A percentile compares a stretch with the other conserved stretches of the same genome.
Evolutionary conservation across 1,140 invertebrate species (phyloP).

Genomic region (Cherax quadricarinatus): DNA sequence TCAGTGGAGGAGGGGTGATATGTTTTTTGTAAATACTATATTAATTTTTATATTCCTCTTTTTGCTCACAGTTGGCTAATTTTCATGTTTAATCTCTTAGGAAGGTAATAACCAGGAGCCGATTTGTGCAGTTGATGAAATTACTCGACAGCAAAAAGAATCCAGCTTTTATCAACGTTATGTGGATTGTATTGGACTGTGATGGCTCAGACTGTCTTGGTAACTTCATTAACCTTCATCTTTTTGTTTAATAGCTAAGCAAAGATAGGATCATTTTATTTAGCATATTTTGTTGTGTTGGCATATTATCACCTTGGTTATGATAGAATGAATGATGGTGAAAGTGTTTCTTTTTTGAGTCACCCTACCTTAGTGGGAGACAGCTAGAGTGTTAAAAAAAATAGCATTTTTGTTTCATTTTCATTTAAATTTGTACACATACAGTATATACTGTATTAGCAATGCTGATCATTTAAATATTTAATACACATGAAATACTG

Average conservation of each 20-base stretch:
- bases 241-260: background rate
- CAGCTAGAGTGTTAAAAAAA: no score
- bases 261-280: background rate
- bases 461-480: no score
- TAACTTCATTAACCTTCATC: slow-evolving; percentile 48
- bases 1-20: no score
- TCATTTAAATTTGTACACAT: no score
- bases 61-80: background rate
- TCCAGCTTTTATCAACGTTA: slow-evolving; percentile 76
- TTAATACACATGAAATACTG: background rate
- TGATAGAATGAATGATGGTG: no score
- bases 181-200: slow-evolving; percentile 78
- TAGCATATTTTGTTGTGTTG: background rate
- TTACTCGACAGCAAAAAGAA: slow-evolving; percentile 76
- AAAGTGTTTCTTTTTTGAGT: no score
- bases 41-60: no score
- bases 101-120: slow-evolving; percentile 75
- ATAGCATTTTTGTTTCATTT: no score
- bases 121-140: slow-evolving; percentile 77
- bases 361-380: no score
- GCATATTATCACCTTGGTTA: no score
- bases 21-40: no score
- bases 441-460: no score
- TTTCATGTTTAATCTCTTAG: slow-evolving; percentile 41
- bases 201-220: slow-evolving; percentile 76